Evolutionary conservation across 2,113 vertebrate genomes (phyloP).

Genomic region (Dendropsophus ebraccatus): DNA sequence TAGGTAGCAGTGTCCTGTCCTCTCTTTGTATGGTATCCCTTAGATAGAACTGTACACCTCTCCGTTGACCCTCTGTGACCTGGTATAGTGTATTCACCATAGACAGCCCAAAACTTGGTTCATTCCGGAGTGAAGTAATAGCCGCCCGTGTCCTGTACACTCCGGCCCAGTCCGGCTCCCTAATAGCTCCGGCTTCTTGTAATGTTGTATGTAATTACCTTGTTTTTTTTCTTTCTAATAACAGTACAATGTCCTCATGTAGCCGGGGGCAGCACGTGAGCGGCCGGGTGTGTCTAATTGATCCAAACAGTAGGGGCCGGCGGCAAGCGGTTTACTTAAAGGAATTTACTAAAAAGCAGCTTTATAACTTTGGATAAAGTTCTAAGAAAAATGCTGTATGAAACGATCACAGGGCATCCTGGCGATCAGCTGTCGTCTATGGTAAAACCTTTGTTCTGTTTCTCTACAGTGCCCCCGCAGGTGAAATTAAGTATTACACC

Average conservation of each 20-base stretch:
- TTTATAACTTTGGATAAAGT: too few relatives aligned
- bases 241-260: background rate
- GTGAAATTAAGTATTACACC: background rate
- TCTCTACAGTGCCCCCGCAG: background rate
- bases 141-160: background rate
- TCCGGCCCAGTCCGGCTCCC: slow-evolving; percentile 5
- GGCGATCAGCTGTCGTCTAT: background rate
- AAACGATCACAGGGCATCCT: too few relatives aligned
- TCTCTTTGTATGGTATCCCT: too few relatives aligned
- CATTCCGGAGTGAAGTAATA: background rate
- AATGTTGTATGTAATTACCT: slow-evolving; percentile 38
- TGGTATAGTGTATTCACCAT: too few relatives aligned
- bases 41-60: too few relatives aligned
- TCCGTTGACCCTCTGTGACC: too few relatives aligned
- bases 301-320: background rate
- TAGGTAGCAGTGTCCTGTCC: too few relatives aligned
- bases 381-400: too few relatives aligned
- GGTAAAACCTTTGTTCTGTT: background rate
- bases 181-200: background rate
- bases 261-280: background rate
- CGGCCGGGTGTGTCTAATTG: background rate
- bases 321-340: too few relatives aligned
- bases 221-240: slow-evolving; percentile 42
- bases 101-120: background rate
- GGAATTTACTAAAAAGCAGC: too few relatives aligned